Conservation (phyloP, 2,797 vertebrate species). For the Mus caroli region DNA sequence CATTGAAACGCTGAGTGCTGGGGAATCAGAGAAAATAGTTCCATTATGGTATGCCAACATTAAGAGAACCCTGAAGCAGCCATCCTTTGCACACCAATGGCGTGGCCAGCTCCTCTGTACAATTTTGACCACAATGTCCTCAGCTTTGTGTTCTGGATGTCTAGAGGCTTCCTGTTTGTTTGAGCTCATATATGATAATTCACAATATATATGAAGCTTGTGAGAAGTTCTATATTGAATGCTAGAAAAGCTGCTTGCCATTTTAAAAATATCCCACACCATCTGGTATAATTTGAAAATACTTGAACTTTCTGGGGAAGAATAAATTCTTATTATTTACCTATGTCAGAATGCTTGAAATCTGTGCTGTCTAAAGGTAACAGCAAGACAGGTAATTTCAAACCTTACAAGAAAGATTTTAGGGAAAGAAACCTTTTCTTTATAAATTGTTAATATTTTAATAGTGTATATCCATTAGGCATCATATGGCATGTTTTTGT, state of each 20-base stretch:
- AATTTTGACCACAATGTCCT: neutral
- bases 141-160: neutral
- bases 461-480: neutral
- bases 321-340: conserved; percentile 61
- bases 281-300: conserved; percentile 51
- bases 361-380: conserved; percentile 5
- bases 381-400: neutral
- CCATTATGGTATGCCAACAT: neutral
- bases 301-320: conserved; percentile 60
- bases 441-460: neutral
- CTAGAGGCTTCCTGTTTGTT: neutral
- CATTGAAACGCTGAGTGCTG: neutral
- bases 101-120: neutral
- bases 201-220: conserved; percentile 44
- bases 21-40: neutral
- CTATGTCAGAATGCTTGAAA: conserved; percentile 42
- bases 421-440: neutral
- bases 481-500: neutral
- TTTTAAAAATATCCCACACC: neutral
- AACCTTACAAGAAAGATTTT: neutral
- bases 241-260: neutral
- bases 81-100: conserved; percentile 29
- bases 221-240: neutral
- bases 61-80: neutral
- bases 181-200: conserved; percentile 27